Evolutionary conservation across 2,888 invertebrate genomes (phyloP).

Genomic region (Chymomyza amoena): DNA sequence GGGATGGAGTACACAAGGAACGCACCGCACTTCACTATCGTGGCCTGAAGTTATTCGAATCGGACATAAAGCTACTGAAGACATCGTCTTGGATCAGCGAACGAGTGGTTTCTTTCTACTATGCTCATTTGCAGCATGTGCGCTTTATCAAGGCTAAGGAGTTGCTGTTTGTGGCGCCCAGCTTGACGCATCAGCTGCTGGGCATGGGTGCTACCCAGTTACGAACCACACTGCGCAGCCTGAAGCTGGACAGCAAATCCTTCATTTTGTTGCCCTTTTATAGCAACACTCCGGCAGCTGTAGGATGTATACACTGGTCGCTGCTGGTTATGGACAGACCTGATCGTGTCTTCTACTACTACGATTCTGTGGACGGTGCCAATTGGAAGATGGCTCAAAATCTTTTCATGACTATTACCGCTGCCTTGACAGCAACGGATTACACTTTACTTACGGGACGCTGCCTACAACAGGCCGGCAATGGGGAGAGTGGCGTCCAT

Average conservation of each 20-base stretch:
- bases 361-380: constrained; percentile 38
- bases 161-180: constrained; percentile 42
- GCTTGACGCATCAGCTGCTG: not conserved
- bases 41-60: constrained; percentile 29
- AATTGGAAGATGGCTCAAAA: constrained; percentile 28
- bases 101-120: constrained; percentile 42
- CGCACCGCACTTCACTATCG: constrained; percentile 34
- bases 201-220: not conserved
- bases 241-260: not conserved
- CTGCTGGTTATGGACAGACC: constrained; percentile 45
- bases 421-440: constrained; percentile 15
- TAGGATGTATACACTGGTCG: constrained; percentile 36
- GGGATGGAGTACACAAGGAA: not conserved
- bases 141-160: constrained; percentile 29
- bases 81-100: constrained; percentile 36
- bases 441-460: constrained; percentile 31
- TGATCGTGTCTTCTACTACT: constrained; percentile 40
- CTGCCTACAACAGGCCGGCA: constrained; percentile 35
- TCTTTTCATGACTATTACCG: constrained; percentile 16
- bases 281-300: not conserved
- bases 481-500: constrained; percentile 40
- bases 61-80: constrained; percentile 43
- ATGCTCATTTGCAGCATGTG: constrained; percentile 33
- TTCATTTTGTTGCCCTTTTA: not conserved
- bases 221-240: not conserved